phyloP scores from a whole-genome alignment of 1,140 invertebrate species.

The Yoshiicerus persimilis region DNA sequence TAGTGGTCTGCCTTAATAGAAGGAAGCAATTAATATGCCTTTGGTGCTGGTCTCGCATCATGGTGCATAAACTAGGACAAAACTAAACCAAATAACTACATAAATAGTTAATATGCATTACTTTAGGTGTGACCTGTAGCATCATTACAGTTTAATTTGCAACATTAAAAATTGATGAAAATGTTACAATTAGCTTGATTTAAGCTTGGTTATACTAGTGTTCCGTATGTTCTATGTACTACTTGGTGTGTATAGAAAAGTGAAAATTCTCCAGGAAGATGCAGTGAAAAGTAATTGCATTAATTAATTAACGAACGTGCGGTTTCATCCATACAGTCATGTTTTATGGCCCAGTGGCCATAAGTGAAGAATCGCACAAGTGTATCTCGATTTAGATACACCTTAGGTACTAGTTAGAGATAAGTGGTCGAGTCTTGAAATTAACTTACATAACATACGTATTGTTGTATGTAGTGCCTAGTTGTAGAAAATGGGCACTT shows the following conservation, averaged over 20 bases:
- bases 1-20: no score
- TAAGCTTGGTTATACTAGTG: no score
- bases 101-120: no score
- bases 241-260: no score
- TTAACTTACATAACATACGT: not conserved
- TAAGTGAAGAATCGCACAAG: not conserved
- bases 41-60: not conserved
- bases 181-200: no score
- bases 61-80: not conserved
- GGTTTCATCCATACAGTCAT: not conserved
- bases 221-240: no score
- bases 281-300: not conserved
- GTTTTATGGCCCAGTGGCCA: not conserved
- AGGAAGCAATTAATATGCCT: not conserved
- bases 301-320: not conserved
- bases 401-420: not conserved
- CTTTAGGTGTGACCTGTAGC: no score
- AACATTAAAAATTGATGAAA: no score
- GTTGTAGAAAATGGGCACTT: not conserved
- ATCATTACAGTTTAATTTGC: no score
- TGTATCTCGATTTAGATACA: not conserved
- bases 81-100: not conserved
- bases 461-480: not conserved
- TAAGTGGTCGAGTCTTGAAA: not conserved
- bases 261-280: no score